These are phyloP conservation scores for Meta bourneti DNA, from an alignment of 2,888 invertebrate genomes.

Conservation along the genomic window DNA sequence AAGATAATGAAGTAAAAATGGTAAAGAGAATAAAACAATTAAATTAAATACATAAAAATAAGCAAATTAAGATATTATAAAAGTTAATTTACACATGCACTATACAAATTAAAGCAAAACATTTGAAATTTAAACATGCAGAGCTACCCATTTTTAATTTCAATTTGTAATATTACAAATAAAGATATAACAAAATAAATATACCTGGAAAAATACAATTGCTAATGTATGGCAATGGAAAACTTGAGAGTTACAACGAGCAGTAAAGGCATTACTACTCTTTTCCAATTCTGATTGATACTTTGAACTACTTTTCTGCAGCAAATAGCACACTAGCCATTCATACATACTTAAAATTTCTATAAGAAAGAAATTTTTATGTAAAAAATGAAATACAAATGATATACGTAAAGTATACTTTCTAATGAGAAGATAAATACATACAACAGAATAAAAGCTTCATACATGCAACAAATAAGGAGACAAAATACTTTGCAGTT, in stretches of 20 bases:
- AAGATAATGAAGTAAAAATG: too few species aligned
- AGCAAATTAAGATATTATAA: too few species aligned
- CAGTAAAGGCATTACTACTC: constrained; percentile 80
- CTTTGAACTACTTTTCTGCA: constrained; percentile 64
- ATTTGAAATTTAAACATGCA: too few species aligned
- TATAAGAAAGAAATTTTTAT: constrained; percentile 7
- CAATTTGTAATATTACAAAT: too few species aligned
- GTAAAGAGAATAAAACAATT: too few species aligned
- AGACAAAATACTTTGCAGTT: too few species aligned
- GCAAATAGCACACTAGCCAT: constrained; percentile 77
- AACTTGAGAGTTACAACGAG: constrained; percentile 81
- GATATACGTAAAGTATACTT: too few species aligned
- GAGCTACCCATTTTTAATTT: too few species aligned
- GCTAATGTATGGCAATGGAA: constrained; percentile 81
- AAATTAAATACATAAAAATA: too few species aligned
- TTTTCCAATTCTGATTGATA: constrained; percentile 57
- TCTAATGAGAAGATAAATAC: not conserved
- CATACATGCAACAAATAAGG: too few species aligned
- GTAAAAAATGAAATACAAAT: not conserved
- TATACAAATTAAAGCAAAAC: too few species aligned
- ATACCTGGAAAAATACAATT: constrained; percentile 81
- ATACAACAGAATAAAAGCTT: not conserved
- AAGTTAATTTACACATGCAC: too few species aligned
- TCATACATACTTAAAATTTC: constrained; percentile 70
- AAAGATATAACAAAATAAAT: not conserved